Base-by-base conservation (phyloP, 2,888 invertebrate genomes). In the Drosophila aldrichi region DNA sequence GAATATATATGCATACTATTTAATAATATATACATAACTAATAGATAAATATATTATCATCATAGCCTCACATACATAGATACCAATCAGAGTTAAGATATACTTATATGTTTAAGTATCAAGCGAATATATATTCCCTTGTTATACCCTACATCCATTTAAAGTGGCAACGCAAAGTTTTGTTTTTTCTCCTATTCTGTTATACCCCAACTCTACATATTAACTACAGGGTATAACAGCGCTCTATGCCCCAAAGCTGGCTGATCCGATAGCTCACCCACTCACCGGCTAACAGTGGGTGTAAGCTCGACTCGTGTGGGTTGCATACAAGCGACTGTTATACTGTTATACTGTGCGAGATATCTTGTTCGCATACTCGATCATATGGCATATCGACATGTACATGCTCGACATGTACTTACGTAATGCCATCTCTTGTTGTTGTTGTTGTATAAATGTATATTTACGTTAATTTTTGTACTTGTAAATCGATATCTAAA, bases 401-500 rank as follows among this genome's bases (percentile, higher is more conserved):
- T 36, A 16, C 36, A 36, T 36, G 38, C 6, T 4, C 12, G 10
- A 41, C 58, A 43, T 60, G 41, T 14, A 38, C 40, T 51, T 46
- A 43, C 38, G 40, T 59, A 36, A 58, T 22, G 36, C 40, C 10
- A 25, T 16, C 52, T 52, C 36, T 36, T 1, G 9, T 22, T 14
- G 12, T n/a, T 4, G 36, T 6, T 25, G 7, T n/a, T 2, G 12
- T 36, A 7, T 14, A 36, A 16, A 36, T 16, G 10, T 36, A 16
- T 7, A 49, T 48, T 55, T 73, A 68, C 44, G 38, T 54, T 18
- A n/a, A 16, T 16, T 29, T 55, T 59, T 41, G 29, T 62, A 48
- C 18, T 48, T 48, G 54, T 74, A 74, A 68, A 74, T 75, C 55
- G 51, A 75, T 63, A 59, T 51, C 29, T 20, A 44, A 14, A 34